phyloP scores from a whole-genome alignment of 1,140 invertebrate genomes.

The Solenopsis invicta region DNA sequence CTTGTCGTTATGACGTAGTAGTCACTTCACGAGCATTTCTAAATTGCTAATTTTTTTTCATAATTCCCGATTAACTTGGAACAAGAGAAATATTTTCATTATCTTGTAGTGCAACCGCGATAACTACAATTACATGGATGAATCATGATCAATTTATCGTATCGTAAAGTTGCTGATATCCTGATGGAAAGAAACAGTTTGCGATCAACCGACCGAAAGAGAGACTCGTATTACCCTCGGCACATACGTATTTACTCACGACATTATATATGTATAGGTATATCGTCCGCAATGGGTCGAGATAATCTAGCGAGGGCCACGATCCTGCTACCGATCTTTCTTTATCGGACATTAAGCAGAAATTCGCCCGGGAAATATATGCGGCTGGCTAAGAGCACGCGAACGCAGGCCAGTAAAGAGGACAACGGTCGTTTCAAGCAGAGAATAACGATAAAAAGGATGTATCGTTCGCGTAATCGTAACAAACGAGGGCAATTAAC shows the following conservation, averaged over 20 bases:
- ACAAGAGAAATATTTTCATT: not conserved
- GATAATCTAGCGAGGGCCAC: slow-evolving; percentile 12
- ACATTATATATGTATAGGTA: slow-evolving; percentile 13
- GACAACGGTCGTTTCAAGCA: slow-evolving; percentile 30
- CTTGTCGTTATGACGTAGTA: not conserved
- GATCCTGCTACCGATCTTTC: slow-evolving; percentile 56
- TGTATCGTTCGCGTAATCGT: slow-evolving; percentile 78
- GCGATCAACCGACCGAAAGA: slow-evolving; percentile 23
- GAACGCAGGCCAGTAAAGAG: not conserved
- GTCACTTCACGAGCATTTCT: not conserved
- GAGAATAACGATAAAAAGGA: slow-evolving; percentile 73
- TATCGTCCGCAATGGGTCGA: slow-evolving; percentile 22
- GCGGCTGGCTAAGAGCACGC: slow-evolving; percentile 2
- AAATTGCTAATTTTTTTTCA: slow-evolving; percentile 1
- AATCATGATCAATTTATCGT: not conserved
- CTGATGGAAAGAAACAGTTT: not conserved
- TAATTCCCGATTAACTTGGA: not conserved
- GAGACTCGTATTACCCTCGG: not conserved
- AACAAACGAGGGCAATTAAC: slow-evolving; percentile 79
- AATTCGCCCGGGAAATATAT: slow-evolving; percentile 36
- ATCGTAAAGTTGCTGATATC: slow-evolving; percentile 33
- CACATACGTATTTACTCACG: slow-evolving; percentile 17
- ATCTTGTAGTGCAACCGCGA: not conserved
- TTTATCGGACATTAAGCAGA: slow-evolving; percentile 70
- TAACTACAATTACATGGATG: not conserved